Evolutionary conservation across 1,140 invertebrate genomes (phyloP), one percentile per base, ranked within the genome.

Genomic region (Rhagoletis pomonella): DNA sequence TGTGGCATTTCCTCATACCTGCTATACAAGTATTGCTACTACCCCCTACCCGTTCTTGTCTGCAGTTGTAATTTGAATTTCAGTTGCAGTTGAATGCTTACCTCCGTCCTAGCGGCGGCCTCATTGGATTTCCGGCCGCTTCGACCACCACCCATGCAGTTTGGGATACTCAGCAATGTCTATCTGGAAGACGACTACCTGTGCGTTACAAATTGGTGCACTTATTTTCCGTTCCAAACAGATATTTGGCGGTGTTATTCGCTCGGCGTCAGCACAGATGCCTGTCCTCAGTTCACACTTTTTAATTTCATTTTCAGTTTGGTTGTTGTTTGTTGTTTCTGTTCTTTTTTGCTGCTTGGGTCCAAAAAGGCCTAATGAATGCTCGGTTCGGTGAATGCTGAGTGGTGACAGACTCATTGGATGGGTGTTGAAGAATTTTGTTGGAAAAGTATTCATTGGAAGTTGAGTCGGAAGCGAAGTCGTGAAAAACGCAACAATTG

Each of bases 51-150:
- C 55, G 73, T 17, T 1, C 6, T 6, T 0, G 60, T 62, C 17
- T 17, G 60, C 12, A n/a, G n/a, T 58, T 55, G 73, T 81, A 81
- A 81, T 81, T 81, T 81, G 47, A 81, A 47, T 81, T 55, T 81
- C 73, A 81, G 73, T 81, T 50, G 73, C 73, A 81, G 73, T 81
- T 81, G 73, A 81, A 55, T 81, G 44, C 73, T n/a, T n/a, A n/a
- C 47, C 44, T 50, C 42, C 12, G 14, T 4, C 44, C 44, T 7
- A 77, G 44, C 9, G 17, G 73, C 47, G 47, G n/a, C 14, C 73
- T 81, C 47, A 81, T 81, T 81, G 73, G 12, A 81, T 81, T 81
- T 81, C 73, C 73, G 73, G 47, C 73, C 47, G 7, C 7, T 81
- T 6, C n/a, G 5, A 17, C 3, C 17, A 4, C 10, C 42, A 12